These are phyloP conservation scores for Scatophagus argus DNA, from an alignment of 2,113 vertebrate species.

Conservation along the genomic window DNA sequence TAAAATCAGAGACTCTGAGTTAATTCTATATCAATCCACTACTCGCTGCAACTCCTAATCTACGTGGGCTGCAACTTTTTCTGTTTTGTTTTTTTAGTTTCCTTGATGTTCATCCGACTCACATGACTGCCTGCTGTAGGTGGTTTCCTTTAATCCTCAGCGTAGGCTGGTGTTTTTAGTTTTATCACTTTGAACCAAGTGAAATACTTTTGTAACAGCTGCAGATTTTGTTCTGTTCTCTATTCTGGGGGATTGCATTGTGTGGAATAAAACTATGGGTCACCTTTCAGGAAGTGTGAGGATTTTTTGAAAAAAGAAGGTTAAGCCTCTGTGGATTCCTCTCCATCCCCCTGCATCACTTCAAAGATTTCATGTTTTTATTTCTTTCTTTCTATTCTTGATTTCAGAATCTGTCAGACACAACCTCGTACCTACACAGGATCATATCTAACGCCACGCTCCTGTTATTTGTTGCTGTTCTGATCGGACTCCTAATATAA, in stretches of 20 bases:
- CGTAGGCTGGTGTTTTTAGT: not conserved
- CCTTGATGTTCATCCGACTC: constrained; percentile 7
- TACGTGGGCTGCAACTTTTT: not conserved
- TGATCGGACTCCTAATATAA: constrained; percentile 47
- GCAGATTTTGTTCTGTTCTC: constrained; percentile 1
- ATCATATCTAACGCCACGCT: not conserved
- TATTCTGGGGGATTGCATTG: not conserved
- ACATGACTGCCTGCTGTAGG: constrained; percentile 20
- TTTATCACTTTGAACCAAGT: constrained; percentile 5
- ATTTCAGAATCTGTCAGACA: not conserved
- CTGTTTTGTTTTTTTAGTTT: not conserved
- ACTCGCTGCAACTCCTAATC: not conserved
- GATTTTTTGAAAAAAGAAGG: not conserved
- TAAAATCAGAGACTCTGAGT: not conserved
- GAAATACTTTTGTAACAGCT: not conserved
- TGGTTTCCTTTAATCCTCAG: constrained; percentile 29
- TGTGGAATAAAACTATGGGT: constrained; percentile 23
- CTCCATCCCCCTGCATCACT: not conserved
- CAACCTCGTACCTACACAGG: not conserved
- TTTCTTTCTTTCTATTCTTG: not conserved
- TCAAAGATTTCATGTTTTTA: not conserved
- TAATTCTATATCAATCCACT: not conserved
- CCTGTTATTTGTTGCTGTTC: constrained; percentile 18
- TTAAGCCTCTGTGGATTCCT: constrained; percentile 18
- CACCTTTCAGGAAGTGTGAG: constrained; percentile 19